Conservation (phyloP, 35 echinoderm and acorn worm species). For the Hemicentrotus pulcherrimus region DNA sequence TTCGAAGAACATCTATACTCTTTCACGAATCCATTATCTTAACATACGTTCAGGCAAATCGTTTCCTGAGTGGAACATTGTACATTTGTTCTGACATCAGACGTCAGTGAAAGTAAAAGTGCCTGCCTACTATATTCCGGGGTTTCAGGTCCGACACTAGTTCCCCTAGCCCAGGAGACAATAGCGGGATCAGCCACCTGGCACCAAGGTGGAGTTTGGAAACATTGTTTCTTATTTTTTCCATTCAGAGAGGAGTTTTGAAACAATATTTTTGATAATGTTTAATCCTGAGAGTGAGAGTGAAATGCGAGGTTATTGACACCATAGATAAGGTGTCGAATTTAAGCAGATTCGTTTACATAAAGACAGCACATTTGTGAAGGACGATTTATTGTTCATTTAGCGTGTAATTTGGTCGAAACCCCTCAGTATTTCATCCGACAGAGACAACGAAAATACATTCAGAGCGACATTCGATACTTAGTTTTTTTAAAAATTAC, state of each 20-base stretch:
- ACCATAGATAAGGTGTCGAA: background rate
- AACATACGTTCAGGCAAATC: background rate
- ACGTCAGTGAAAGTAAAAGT: conserved; percentile 18
- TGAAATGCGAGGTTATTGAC: background rate
- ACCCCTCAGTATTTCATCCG: no score
- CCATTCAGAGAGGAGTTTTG: background rate
- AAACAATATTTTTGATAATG: background rate
- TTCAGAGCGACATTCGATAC: no score
- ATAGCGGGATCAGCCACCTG: background rate
- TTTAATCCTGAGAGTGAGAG: background rate
- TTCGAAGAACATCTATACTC: background rate
- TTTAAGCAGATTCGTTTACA: no score
- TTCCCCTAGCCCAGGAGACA: background rate
- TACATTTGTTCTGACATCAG: background rate
- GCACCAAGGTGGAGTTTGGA: background rate
- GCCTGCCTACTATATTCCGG: background rate
- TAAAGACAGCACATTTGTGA: background rate
- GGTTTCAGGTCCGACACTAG: background rate
- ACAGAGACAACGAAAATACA: no score
- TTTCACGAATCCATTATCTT: background rate
- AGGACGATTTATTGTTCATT: background rate
- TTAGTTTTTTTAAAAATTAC: no score
- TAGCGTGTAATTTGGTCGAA: no score
- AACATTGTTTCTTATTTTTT: no score
- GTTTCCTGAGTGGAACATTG: background rate